Base-by-base conservation (phyloP, 2,797 vertebrate genomes). In the Parauchenoglanis ngamensis region DNA sequence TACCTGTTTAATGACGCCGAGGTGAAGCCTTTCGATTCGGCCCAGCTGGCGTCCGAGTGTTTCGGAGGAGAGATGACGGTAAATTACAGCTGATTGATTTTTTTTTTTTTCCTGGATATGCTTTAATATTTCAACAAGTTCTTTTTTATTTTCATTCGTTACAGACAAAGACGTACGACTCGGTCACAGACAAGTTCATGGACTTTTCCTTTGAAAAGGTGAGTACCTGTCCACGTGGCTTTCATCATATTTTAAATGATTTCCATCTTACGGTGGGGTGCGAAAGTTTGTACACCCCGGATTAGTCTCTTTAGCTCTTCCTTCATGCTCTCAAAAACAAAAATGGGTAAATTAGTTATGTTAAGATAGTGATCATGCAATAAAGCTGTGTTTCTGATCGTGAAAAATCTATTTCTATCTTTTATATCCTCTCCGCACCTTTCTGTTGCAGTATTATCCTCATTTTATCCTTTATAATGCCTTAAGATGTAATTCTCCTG, bases 131-230 rank as follows among this genome's bases (percentile, higher is more conserved):
- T 52, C 35, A 44, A 72, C 31, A 28, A 35, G 57, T 8, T 49
- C 25, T 25, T 54, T 44, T 21, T 28, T 15, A 11, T 68, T 23
- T 31, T 57, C 91, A 88, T 89, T 90, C 87, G 80, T 93, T 91
- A 85, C 94, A 99, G 98, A 99, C 98, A 7, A 99, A 99, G 94
- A 99, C 98, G 1, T 99, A 99, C 0, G 98, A 99, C 96, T 99
- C 98, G 0, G 98, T 99, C 87, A 99, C 98, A 1, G 98, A 99
- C 94, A 99, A 99, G 92, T 99, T 99, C 91, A 99, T 99, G 98
- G 98, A 99, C 92, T 99, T 99, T 94, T 99, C 98, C 85, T 99
- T 99, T 94, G 98, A 99, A 96, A 99, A 99, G 98, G 98, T 99
- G 94, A 93, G 87, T 44, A 44, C 72, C 28, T n/a, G 19, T 21